Conservation (phyloP, 2,113 vertebrate genomes). For the rabbit (Oryctolagus cuniculus) region mOryCun1.1 NC_091433.1:10119501-10120000, state of each 20-base stretch:
- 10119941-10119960: not conserved
- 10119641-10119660: not conserved
- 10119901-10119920: not conserved
- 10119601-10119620: not conserved
- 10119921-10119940: not conserved
- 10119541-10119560: not conserved
- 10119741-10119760: not conserved
- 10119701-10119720: not conserved
- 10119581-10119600: not conserved
- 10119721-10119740: not conserved
- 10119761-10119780: not conserved
- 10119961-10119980: conserved; percentile 2
- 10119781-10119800: not conserved
- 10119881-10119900: not conserved
- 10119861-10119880: not conserved
- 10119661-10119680: not conserved
- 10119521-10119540: not conserved
- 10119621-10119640: not conserved
- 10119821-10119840: not conserved
- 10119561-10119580: not conserved
- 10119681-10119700: not conserved
- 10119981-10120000: not conserved
- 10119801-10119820: not conserved
- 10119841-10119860: not conserved
- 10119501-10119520: not conserved